Conservation (phyloP, 2,888 invertebrate species). For the Sabellastarte sp. region DNA sequence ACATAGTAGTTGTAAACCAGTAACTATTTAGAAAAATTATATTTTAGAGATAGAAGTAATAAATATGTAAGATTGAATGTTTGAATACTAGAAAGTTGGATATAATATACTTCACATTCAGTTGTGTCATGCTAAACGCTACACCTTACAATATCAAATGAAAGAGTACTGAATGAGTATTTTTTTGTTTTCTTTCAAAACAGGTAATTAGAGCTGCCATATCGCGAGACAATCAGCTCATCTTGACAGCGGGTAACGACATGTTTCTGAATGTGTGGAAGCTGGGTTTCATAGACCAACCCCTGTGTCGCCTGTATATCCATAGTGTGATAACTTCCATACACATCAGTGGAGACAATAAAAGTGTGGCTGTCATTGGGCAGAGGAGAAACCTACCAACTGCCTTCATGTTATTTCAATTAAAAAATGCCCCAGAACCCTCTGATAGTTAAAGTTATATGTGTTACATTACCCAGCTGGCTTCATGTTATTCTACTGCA, state of each 20-base stretch:
- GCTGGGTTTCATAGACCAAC: conserved; percentile 7
- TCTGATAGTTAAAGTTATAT: neutral
- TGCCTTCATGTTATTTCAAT: conserved; percentile 15
- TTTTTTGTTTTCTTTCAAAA: too few species aligned
- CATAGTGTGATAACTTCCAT: conserved; percentile 9
- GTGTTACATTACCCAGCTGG: too few species aligned
- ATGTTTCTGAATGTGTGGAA: conserved; percentile 14
- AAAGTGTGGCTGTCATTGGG: conserved; percentile 16
- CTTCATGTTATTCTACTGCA: too few species aligned
- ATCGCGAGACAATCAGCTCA: conserved; percentile 20
- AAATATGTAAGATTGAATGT: too few species aligned
- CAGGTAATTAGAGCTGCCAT: conserved; percentile 19
- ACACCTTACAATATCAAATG: too few species aligned
- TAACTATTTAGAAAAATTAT: too few species aligned
- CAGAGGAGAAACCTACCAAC: conserved; percentile 7
- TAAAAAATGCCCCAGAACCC: conserved; percentile 9
- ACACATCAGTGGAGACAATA: conserved; percentile 13
- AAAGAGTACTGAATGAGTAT: too few species aligned
- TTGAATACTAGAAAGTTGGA: too few species aligned
- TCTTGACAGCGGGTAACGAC: conserved; percentile 19
- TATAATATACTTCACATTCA: too few species aligned
- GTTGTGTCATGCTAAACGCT: too few species aligned
- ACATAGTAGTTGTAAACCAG: too few species aligned
- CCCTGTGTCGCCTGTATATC: conserved; percentile 14
- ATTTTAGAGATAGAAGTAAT: too few species aligned